phyloP scores from a whole-genome alignment of 2,113 vertebrate species.

The Oceanites oceanicus region DNA sequence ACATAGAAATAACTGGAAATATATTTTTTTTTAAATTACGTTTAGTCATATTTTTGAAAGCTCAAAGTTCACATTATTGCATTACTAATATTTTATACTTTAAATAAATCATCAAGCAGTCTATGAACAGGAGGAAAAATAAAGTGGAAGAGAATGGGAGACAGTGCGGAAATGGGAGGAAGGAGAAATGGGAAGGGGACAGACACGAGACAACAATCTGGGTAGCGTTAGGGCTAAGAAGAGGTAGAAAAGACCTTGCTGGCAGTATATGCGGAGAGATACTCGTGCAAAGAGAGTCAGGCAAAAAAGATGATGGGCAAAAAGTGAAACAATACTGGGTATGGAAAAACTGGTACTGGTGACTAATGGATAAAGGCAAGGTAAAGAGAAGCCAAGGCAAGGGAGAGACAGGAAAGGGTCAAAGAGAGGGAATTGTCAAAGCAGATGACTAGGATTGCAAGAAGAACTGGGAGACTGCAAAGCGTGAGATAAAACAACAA shows the following conservation, averaged over 20 bases:
- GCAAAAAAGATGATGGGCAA: background rate
- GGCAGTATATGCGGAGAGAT: background rate
- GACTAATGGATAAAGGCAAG: background rate
- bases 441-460: background rate
- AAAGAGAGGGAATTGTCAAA: background rate
- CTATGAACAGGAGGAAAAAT: background rate
- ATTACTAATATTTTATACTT: background rate
- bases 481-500: background rate
- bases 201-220: background rate
- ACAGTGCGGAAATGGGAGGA: background rate
- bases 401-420: background rate
- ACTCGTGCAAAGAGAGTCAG: background rate
- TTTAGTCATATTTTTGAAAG: background rate
- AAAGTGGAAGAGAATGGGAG: background rate
- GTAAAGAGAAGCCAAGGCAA: background rate
- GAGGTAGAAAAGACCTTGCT: background rate
- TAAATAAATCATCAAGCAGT: background rate
- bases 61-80: background rate
- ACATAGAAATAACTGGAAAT: background rate
- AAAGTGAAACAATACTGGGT: background rate
- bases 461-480: background rate
- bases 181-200: background rate
- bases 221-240: background rate
- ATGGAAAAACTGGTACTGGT: background rate
- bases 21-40: background rate